phyloP scores from a whole-genome alignment of 2,888 invertebrate species.

The Drosophila colorata region DNA sequence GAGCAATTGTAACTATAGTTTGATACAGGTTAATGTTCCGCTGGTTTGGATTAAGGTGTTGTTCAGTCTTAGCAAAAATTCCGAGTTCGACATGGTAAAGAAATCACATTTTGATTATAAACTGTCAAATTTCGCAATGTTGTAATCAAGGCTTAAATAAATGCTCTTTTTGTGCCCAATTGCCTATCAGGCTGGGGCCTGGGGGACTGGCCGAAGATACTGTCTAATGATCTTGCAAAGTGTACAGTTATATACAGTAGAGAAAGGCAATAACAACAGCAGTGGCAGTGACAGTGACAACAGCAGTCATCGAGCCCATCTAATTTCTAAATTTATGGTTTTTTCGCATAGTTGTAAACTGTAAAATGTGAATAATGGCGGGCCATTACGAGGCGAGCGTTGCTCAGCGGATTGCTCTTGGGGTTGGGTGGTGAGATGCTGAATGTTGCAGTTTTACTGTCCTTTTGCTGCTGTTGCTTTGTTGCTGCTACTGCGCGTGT shows the following conservation, averaged over 20 bases:
- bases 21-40: no score
- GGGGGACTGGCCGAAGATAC: background rate
- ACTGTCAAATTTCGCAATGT: no score
- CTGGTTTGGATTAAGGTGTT: no score
- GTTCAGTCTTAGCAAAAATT: no score
- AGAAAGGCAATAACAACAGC: background rate
- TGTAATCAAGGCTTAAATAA: background rate
- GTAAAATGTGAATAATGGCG: slow-evolving; percentile 75
- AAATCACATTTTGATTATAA: no score
- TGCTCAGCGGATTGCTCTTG: slow-evolving; percentile 27
- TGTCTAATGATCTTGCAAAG: slow-evolving; percentile 11
- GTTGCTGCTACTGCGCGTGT: slow-evolving; percentile 51
- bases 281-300: background rate
- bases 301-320: slow-evolving; percentile 40
- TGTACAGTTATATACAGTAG: background rate
- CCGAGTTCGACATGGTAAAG: no score
- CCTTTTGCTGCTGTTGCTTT: slow-evolving; percentile 21
- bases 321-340: slow-evolving; percentile 81
- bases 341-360: slow-evolving; percentile 83
- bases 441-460: slow-evolving; percentile 82
- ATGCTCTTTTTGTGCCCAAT: no score
- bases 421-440: slow-evolving; percentile 47
- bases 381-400: slow-evolving; percentile 41
- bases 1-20: no score
- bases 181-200: no score